Evolutionary conservation across 35 echinoderm and acorn worm genomes (phyloP).

Genomic region (Amphiura filiformis): DNA sequence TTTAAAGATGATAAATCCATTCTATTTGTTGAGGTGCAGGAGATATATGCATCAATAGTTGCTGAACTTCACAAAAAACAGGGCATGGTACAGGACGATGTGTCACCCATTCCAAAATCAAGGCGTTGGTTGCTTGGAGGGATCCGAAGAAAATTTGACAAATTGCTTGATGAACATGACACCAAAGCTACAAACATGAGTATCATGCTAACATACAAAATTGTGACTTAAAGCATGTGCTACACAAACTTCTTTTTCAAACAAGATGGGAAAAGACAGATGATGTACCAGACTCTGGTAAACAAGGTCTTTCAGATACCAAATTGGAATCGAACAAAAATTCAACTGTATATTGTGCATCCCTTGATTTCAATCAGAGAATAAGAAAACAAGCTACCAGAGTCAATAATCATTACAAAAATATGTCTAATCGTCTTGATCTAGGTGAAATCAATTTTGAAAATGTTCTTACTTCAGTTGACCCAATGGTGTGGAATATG

Average conservation of each 20-base stretch:
- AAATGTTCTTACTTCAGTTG: background rate
- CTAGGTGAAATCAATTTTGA: too few relatives aligned
- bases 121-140: conserved; percentile 3
- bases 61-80: background rate
- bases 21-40: conserved; percentile 12
- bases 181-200: background rate
- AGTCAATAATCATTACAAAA: too few relatives aligned
- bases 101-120: background rate
- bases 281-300: background rate
- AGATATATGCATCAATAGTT: background rate
- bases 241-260: conserved; percentile 1
- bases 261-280: background rate
- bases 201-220: conserved; percentile 13
- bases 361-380: too few relatives aligned
- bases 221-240: background rate
- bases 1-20: conserved; percentile 15
- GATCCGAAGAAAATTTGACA: background rate
- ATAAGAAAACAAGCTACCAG: too few relatives aligned
- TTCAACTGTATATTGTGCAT: too few relatives aligned
- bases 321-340: too few relatives aligned
- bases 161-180: background rate
- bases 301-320: too few relatives aligned
- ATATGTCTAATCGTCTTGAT: too few relatives aligned
- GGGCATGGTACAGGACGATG: background rate
- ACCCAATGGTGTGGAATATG: conserved; percentile 27